Evolutionary conservation across 1,140 invertebrate genomes (phyloP), one percentile per base, ranked within the genome.

Genomic region (Helicorthomorpha holstii): DNA sequence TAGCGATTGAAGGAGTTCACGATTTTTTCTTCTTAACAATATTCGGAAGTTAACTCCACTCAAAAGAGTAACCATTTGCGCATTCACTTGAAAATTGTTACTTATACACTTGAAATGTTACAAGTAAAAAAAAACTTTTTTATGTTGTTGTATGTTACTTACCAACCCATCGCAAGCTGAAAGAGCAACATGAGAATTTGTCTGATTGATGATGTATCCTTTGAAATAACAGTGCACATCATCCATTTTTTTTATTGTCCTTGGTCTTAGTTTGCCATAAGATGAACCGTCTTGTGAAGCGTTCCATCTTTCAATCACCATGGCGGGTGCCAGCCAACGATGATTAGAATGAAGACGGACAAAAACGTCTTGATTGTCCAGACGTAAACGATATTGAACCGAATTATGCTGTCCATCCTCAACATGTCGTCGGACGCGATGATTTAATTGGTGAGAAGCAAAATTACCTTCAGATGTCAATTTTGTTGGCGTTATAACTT

Each of bases 141-240:
- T 29, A 29, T 52, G 10, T 58, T 41, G 27, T 49, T 50, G 7
- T 55, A 41, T 29, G 22, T 3, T 58, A 76, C 81, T 83, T 70
- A 88, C 85, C 75, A 89, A 66, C 63, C 85, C 85, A 61, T 84
- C 73, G 64, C 85, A 89, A 3, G 83, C 75, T 14, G 83, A 85
- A 24, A 89, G 63, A 27, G 84, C 82, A 29, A 84, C 80, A 46
- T 67, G 73, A 22, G 83, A 84, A 49, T 71, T 61, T 1, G 67
- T 63, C 47, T 83, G 75, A 23, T 79, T 80, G 46, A 75, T 68
- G 51, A 88, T 72, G 54, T 75, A 68, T 50, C 85, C 85, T 42
- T 76, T 77, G 65, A 80, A 87, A 68, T 87, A 82, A 63, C 85
- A 88, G 50, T 73, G 70, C 19, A 71, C 71, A 25, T 70, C 66